Evolutionary conservation across 1,140 invertebrate species (phyloP).

Genomic region (Drosophila teissieri): DNA sequence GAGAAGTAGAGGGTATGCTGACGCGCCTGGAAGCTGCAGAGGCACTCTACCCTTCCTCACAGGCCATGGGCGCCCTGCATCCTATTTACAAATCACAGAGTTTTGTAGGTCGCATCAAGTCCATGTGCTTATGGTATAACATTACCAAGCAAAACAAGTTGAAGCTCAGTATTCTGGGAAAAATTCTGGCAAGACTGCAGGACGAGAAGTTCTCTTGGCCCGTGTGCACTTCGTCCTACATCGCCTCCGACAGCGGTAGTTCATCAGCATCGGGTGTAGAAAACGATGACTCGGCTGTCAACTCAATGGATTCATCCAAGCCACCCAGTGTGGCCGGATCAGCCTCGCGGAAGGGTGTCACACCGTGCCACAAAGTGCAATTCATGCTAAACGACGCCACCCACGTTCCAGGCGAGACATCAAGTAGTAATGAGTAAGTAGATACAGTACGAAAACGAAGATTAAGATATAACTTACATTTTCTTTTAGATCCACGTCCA

Average conservation of each 20-base stretch:
- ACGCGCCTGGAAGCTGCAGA: constrained; percentile 91
- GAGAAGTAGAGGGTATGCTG: constrained; percentile 90
- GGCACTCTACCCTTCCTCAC: constrained; percentile 93
- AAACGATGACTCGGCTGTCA: constrained; percentile 77
- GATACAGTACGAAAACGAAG: not conserved
- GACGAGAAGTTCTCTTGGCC: constrained; percentile 84
- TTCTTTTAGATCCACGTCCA: constrained; percentile 68
- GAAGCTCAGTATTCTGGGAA: constrained; percentile 91
- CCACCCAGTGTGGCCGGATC: constrained; percentile 57
- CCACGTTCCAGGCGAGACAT: constrained; percentile 75
- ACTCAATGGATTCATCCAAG: constrained; percentile 78
- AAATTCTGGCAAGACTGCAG: constrained; percentile 87
- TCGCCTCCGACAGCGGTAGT: constrained; percentile 70
- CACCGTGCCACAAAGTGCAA: constrained; percentile 68
- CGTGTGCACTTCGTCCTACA: constrained; percentile 67
- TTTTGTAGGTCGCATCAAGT: constrained; percentile 89
- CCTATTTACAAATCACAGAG: constrained; percentile 88
- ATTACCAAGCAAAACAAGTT: constrained; percentile 93
- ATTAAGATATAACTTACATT: not conserved
- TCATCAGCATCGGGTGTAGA: constrained; percentile 78
- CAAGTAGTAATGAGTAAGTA: constrained; percentile 80
- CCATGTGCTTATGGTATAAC: constrained; percentile 96
- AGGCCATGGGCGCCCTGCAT: constrained; percentile 90
- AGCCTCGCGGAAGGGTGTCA: constrained; percentile 36
- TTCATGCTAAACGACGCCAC: constrained; percentile 75